phyloP scores from a whole-genome alignment of 2,797 vertebrate species.

The Amazona ochrocephala region DNA sequence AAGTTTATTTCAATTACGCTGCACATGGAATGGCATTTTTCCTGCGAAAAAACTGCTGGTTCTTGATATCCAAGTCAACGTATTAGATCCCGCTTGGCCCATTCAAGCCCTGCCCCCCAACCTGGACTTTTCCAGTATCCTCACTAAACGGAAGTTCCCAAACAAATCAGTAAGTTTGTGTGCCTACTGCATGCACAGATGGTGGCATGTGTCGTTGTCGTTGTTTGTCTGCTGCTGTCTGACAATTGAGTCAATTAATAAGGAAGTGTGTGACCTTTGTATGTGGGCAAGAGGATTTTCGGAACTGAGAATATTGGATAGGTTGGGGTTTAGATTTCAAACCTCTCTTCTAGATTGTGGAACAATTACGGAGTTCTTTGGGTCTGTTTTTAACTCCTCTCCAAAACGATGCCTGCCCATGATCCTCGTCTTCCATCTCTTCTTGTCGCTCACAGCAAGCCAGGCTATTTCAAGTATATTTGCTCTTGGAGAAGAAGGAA shows the following conservation, averaged over 20 bases:
- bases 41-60: no score
- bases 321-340: background rate
- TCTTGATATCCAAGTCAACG: rapidly evolving
- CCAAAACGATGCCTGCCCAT: background rate
- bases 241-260: background rate
- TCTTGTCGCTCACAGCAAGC: background rate
- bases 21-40: background rate
- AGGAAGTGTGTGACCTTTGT: background rate
- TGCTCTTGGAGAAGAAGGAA: background rate
- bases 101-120: no score
- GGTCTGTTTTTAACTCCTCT: background rate
- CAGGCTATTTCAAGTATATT: background rate
- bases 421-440: background rate
- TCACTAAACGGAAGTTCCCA: background rate
- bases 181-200: no score
- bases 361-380: background rate
- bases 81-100: no score
- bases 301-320: background rate
- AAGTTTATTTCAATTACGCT: background rate
- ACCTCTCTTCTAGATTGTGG: background rate
- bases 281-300: background rate
- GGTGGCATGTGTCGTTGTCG: background rate
- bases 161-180: background rate
- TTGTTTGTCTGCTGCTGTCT: background rate
- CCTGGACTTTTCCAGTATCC: background rate